phyloP scores from a whole-genome alignment of 2,113 vertebrate species.

The Micromys minutus region DNA sequence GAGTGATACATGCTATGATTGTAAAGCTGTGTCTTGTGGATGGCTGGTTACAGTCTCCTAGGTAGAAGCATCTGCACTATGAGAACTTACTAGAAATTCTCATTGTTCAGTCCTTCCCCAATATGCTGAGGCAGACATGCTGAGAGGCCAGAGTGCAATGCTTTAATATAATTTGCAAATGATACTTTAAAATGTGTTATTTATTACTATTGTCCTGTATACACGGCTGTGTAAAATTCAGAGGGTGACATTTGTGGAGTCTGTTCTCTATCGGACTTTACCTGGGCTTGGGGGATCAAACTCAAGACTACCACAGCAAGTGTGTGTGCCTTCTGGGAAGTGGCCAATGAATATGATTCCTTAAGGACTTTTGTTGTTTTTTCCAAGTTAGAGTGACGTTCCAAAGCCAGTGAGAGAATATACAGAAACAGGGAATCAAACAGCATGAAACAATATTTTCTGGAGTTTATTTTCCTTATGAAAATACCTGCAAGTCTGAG shows the following conservation, averaged over 20 bases:
- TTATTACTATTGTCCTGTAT: neutral
- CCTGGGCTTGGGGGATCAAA: neutral
- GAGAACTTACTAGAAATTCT: neutral
- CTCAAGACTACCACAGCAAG: too few species aligned
- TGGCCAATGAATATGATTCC: neutral
- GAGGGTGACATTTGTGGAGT: neutral
- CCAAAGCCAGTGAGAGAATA: neutral
- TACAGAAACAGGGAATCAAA: neutral
- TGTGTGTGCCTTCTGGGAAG: neutral
- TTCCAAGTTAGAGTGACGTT: neutral
- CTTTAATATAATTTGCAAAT: neutral
- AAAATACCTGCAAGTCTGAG: slow-evolving; percentile 8
- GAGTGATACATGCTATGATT: neutral
- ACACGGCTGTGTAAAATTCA: neutral
- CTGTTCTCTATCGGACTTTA: neutral
- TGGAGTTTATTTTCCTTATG: neutral
- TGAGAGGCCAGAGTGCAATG: neutral
- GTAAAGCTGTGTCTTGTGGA: neutral
- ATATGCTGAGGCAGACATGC: neutral
- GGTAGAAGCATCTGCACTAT: neutral
- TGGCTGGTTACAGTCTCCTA: neutral
- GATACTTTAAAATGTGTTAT: neutral
- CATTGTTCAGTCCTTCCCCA: neutral
- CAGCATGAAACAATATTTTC: neutral
- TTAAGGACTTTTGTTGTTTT: neutral